Percentiles rank a stretch among this genome's conserved stretches.
Conservation (phyloP, 2,797 vertebrate genomes). For the Zenarchopterus dispar region DNA sequence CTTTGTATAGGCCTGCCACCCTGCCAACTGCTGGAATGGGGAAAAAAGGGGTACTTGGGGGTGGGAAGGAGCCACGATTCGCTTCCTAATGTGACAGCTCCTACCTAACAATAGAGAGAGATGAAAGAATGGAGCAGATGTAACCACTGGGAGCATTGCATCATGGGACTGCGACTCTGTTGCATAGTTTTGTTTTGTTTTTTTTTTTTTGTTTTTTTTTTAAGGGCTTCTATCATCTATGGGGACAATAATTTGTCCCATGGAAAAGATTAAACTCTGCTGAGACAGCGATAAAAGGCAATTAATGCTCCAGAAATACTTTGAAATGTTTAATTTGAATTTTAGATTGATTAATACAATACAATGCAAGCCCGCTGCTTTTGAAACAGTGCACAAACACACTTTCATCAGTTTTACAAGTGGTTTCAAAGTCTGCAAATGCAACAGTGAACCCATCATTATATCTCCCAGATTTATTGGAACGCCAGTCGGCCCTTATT, state of each 20-base stretch:
- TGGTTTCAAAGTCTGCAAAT: constrained; percentile 28
- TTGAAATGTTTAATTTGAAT: constrained; percentile 69
- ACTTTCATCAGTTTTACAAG: constrained; percentile 46
- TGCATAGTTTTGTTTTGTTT: constrained; percentile 70
- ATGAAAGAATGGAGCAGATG: constrained; percentile 99
- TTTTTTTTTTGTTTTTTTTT: constrained; percentile 20
- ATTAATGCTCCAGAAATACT: constrained; percentile 74
- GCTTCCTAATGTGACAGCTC: constrained; percentile 98
- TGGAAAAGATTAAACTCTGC: constrained; percentile 75
- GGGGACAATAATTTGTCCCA: constrained; percentile 82
- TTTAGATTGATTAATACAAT: constrained; percentile 70
- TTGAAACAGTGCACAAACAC: constrained; percentile 55
- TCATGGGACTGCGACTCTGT: constrained; percentile 92
- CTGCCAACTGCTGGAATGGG: constrained; percentile 94
- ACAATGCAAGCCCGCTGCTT: constrained; percentile 47
- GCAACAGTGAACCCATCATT: constrained; percentile 43
- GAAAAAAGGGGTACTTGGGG: constrained; percentile 88
- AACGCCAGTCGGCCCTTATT: constrained; percentile 57
- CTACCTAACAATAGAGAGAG: constrained; percentile 95
- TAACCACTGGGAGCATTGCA: constrained; percentile 95
- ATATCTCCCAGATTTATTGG: constrained; percentile 52
- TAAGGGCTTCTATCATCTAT: constrained; percentile 82
- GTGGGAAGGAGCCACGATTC: constrained; percentile 91
- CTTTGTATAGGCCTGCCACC: constrained; percentile 94
- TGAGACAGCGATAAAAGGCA: constrained; percentile 78